A percentile compares a stretch with the other conserved stretches of the same genome.
Evolutionary conservation across 2,888 invertebrate genomes (phyloP).

Genomic region (Physocephala rufipes): DNA sequence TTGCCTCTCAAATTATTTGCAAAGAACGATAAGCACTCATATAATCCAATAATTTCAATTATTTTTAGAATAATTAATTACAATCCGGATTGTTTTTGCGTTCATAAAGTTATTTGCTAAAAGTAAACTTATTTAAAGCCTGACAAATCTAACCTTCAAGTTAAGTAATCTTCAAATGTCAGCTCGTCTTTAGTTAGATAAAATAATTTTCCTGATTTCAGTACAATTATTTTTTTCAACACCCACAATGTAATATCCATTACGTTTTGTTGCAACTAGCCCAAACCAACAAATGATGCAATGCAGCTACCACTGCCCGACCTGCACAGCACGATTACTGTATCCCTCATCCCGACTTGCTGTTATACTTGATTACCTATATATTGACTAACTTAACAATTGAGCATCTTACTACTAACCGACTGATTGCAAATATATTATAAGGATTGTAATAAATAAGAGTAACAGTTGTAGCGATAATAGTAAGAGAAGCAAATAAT

Average conservation of each 20-base stretch:
- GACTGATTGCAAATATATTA: neutral
- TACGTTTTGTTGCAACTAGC: neutral
- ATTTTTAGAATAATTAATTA: no score
- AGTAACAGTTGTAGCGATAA: no score
- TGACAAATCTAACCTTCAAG: neutral
- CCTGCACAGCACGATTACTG: neutral
- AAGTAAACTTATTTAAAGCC: no score
- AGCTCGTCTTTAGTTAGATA: no score
- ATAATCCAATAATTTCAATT: no score
- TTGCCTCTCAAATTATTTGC: no score
- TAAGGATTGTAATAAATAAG: neutral
- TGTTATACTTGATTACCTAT: neutral
- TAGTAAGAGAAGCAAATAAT: slow-evolving; percentile 10
- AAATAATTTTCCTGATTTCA: no score
- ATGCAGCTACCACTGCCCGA: slow-evolving; percentile 12
- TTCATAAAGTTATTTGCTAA: neutral
- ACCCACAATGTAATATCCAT: slow-evolving; percentile 6
- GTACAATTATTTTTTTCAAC: slow-evolving; percentile 5
- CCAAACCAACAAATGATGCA: slow-evolving; percentile 16
- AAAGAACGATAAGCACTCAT: no score
- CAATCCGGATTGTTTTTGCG: neutral
- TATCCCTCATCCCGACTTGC: neutral
- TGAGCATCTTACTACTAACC: neutral
- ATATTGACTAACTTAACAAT: neutral
- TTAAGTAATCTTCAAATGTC: no score